Base-by-base conservation (phyloP, 1,140 invertebrate species). In the Vanessa tameamea region DNA sequence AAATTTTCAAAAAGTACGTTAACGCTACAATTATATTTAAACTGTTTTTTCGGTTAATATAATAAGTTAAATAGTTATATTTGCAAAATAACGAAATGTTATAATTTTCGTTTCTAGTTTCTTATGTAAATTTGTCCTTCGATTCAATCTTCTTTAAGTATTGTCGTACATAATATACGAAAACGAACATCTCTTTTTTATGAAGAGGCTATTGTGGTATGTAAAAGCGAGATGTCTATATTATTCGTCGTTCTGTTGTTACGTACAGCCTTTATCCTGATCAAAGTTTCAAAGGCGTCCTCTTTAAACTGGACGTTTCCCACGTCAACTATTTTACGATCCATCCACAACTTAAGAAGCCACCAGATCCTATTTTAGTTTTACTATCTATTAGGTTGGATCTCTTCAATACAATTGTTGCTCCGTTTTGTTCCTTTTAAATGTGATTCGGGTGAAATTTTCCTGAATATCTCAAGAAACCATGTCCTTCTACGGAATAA, bases 311-410 rank as follows among this genome's bases (percentile, higher is more conserved):
- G 53, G 66, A 69, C 37, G 48, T 67, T 15, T 26, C 66, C 50
- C 47, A 20, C 57, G 57, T 68, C 37, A 72, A 72, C 51, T 61
- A 59, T 73, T 73, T 73, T 73, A 73, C 65, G 72, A 73, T 67
- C 64, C 59, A 68, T 69, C 65, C 47, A 63, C 43, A 31, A 50
- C 47, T 68, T 68, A 53, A 31, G 64, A 50, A 47, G 47, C 13
- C n/a, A 43, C 48, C 31, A 20, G 53, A 26, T 47, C 47, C 64
- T 55, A 59, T 73, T 73, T 57, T 68, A 67, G 71, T 67, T 72
- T 72, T 48, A 66, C 64, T 61, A 43, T 37, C 64, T 14, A 61
- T 73, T 47, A 51, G 51, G 47, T 47, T 63, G 26, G 64, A 63
- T 67, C 71, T 51, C 23, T 63, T 26, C 47, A 68, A 68, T 63